phyloP scores from a whole-genome alignment of 1,140 invertebrate genomes.

The Hormaphis cornu region DNA sequence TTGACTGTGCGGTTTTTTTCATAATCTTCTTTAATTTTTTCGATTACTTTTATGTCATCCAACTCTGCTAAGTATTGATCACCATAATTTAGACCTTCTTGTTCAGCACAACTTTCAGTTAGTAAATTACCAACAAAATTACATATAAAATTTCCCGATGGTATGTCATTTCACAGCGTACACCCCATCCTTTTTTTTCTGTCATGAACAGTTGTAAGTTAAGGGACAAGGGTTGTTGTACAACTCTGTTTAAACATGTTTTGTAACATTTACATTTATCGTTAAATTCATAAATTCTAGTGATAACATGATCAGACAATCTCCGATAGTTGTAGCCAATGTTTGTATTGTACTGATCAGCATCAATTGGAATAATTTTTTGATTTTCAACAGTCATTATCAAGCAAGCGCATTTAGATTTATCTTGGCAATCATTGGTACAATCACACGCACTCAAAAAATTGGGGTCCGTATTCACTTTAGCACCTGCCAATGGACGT shows the following conservation, averaged over 20 bases:
- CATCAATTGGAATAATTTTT: conserved; percentile 45
- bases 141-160: conserved; percentile 84
- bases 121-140: conserved; percentile 88
- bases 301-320: conserved; percentile 69
- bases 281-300: conserved; percentile 95
- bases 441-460: conserved; percentile 88
- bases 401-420: conserved; percentile 82
- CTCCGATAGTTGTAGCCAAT: conserved; percentile 76
- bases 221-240: conserved; percentile 70
- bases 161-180: conserved; percentile 86
- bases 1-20: conserved; percentile 50
- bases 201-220: conserved; percentile 85
- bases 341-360: conserved; percentile 43
- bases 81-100: conserved; percentile 70
- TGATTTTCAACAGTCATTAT: conserved; percentile 70
- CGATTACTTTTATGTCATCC: conserved; percentile 90
- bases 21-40: conserved; percentile 78
- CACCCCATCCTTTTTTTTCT: conserved; percentile 83
- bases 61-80: conserved; percentile 94
- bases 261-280: conserved; percentile 66
- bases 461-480: conserved; percentile 72
- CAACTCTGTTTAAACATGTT: conserved; percentile 77
- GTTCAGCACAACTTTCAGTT: conserved; percentile 77
- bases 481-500: conserved; percentile 71
- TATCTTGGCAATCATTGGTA: conserved; percentile 80